phyloP scores from a whole-genome alignment of 2,113 vertebrate species.

The Felis chaus region DNA sequence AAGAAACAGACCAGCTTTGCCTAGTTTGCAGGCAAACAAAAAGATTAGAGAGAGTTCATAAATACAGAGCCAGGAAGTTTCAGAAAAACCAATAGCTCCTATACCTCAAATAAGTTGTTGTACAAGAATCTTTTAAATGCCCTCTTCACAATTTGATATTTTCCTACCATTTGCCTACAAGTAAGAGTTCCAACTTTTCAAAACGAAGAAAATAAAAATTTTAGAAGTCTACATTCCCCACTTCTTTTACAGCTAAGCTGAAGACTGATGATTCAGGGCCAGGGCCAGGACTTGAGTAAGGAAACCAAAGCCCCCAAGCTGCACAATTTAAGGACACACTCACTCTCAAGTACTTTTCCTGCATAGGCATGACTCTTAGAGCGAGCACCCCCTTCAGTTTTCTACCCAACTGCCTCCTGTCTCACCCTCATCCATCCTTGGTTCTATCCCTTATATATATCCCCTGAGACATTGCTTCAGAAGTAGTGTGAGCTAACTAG shows the following conservation, averaged over 20 bases:
- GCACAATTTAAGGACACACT: background rate
- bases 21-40: background rate
- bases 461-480: background rate
- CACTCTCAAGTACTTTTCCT: background rate
- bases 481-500: background rate
- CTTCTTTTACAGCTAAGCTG: background rate
- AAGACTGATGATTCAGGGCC: background rate
- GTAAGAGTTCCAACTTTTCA: background rate
- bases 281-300: background rate
- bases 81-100: background rate
- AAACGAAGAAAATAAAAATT: background rate
- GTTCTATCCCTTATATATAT: background rate
- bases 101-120: background rate
- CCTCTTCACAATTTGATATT: background rate
- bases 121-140: background rate
- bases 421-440: background rate
- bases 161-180: background rate
- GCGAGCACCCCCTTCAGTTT: background rate
- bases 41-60: background rate
- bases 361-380: background rate
- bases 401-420: background rate
- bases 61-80: background rate
- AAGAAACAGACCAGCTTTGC: background rate
- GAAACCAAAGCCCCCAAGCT: background rate
- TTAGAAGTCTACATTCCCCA: background rate